Percentiles rank a stretch among this genome's conserved stretches.
phyloP scores from a whole-genome alignment of 2,113 vertebrate genomes.

The Himantopus leucocephalus region DNA sequence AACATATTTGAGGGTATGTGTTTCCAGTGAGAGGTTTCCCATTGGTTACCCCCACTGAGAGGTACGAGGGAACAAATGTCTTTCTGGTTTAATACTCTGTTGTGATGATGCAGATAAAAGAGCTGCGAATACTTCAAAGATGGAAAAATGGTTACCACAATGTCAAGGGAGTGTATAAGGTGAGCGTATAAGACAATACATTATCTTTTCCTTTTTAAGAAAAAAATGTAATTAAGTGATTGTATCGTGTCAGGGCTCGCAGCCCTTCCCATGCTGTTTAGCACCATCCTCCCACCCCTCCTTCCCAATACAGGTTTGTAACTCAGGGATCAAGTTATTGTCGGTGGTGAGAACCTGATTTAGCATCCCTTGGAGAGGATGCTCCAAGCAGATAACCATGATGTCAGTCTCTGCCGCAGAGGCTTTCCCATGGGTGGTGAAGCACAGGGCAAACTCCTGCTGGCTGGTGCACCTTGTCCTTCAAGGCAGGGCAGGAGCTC shows the following conservation, averaged over 20 bases:
- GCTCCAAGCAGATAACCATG: accelerated
- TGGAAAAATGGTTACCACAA: not conserved
- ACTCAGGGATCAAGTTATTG: too few relatives aligned
- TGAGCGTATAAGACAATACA: too few relatives aligned
- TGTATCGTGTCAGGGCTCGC: accelerated
- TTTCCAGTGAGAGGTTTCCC: not conserved
- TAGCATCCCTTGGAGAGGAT: not conserved
- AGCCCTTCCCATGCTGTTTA: not conserved
- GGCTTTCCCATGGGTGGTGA: accelerated
- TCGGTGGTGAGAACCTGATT: accelerated
- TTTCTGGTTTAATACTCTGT: not conserved
- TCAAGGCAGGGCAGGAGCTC: not conserved
- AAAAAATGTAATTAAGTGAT: not conserved
- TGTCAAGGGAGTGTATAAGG: too few relatives aligned
- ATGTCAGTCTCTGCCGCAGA: accelerated
- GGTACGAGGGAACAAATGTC: not conserved
- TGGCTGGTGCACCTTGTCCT: not conserved
- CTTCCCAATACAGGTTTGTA: accelerated
- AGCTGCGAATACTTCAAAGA: not conserved
- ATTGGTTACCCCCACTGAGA: not conserved
- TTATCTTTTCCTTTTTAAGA: not conserved
- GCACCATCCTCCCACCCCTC: not conserved
- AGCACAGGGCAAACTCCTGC: not conserved
- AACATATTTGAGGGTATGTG: accelerated
- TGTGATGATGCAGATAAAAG: not conserved